Base-by-base conservation (phyloP, 2,888 invertebrate genomes). In the Spodoptera exigua region DNA sequence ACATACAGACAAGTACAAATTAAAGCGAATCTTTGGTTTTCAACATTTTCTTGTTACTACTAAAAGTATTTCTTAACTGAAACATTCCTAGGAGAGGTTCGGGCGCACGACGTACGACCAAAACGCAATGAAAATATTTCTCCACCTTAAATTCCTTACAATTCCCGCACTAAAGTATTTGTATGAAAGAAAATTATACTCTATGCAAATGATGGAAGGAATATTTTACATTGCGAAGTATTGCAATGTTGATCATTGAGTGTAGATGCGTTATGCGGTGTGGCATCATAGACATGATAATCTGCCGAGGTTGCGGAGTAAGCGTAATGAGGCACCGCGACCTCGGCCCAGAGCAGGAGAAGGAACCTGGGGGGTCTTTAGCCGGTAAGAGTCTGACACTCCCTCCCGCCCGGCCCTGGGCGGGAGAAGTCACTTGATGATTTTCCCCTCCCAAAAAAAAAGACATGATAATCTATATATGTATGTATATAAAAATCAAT, bases 91-190 rank as follows among this genome's bases (percentile, higher is more conserved):
- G 62, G 37, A 48, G 49, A 41, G 51, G 44, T 53, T 53, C 54
- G 21, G 14, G 45, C 34, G 45, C 43, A 55, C 58, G 44, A 65
- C 40, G 52, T 43, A 35, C 37, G 65, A 58, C 61, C 47, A 18
- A 61, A 75, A 62, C 45, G 69, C 75, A 72, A 75, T 64, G 72
- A 62, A 76, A 76, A 78, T 64, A 72, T 72, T 66, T 58, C 63
- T 40, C 48, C 46, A 64, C 56, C 56, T 69, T 64, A 36, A 76
- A 52, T 64, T 59, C 48, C 46, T 21, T 35, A 48, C 53, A 14
- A 60, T 70, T 63, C 34, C 36, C 17, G 46, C 41, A 9, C 16
- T n/a, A 36, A 16, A 49, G 11, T n/a, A 11, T 34, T 32, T 14
- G 17, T 44, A 39, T 64, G 14, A 55, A 62, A 36, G 47, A 74